Percentiles rank a stretch among this genome's conserved stretches.
These are phyloP conservation scores for Drosophila lutescens DNA, from an alignment of 2,888 invertebrate genomes.

Conservation along the genomic window DNA sequence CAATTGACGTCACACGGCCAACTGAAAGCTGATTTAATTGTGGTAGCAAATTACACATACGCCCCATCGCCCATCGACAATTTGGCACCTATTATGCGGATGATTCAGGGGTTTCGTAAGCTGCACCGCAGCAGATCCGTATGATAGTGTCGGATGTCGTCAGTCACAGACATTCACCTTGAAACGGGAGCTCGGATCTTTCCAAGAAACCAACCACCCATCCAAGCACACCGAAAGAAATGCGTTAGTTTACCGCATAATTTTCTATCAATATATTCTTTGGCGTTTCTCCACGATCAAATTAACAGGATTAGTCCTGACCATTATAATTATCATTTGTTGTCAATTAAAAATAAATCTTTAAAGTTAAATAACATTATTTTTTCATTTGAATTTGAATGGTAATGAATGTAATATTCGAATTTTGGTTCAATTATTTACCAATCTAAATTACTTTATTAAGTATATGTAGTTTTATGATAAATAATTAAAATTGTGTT, in stretches of 20 bases:
- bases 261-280: background rate
- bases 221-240: conserved; percentile 16
- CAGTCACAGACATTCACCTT: conserved; percentile 66
- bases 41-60: conserved; percentile 65
- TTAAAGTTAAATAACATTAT: no score
- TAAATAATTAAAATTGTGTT: no score
- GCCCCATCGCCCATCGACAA: conserved; percentile 45
- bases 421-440: no score
- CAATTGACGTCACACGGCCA: conserved; percentile 64
- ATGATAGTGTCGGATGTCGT: conserved; percentile 54
- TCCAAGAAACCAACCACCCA: conserved; percentile 33
- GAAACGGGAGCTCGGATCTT: conserved; percentile 55
- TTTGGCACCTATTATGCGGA: conserved; percentile 53
- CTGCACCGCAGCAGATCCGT: conserved; percentile 58
- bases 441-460: no score
- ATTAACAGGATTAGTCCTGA: no score
- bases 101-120: conserved; percentile 67
- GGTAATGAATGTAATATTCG: no score
- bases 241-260: background rate
- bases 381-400: no score
- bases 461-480: no score
- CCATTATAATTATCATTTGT: no score
- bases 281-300: no score
- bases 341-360: no score
- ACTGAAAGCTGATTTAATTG: conserved; percentile 61